Conservation (phyloP, 2,888 invertebrate genomes). For the Drosophila siamana region DNA sequence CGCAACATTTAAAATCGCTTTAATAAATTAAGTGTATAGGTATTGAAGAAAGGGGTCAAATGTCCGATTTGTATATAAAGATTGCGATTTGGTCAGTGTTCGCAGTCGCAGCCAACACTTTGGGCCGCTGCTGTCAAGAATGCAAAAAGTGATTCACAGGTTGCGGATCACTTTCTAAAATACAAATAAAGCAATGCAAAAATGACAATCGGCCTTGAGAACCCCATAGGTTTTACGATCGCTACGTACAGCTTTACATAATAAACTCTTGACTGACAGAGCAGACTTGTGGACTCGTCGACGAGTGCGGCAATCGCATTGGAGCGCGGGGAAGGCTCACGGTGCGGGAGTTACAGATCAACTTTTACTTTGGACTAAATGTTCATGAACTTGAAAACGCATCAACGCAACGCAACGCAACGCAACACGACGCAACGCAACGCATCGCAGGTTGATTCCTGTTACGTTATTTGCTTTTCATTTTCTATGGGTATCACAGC, state of each 20-base stretch:
- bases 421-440: neutral
- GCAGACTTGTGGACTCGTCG: neutral
- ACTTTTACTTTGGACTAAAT: constrained; percentile 65
- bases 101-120: no score
- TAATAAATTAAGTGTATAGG: constrained; percentile 44
- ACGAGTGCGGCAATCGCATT: neutral
- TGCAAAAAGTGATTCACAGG: constrained; percentile 17
- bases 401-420: constrained; percentile 4
- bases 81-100: neutral
- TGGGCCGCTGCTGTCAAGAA: constrained; percentile 1
- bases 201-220: constrained; percentile 66
- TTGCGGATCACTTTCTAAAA: constrained; percentile 25
- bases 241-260: constrained; percentile 62
- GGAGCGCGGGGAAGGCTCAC: constrained; percentile 1
- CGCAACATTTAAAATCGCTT: constrained; percentile 51
- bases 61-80: neutral
- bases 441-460: neutral
- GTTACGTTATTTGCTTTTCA: neutral
- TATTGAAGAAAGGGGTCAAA: constrained; percentile 29
- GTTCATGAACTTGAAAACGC: constrained; percentile 66
- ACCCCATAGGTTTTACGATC: constrained; percentile 45
- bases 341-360: constrained; percentile 55
- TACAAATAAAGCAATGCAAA: constrained; percentile 9
- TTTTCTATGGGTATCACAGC: neutral
- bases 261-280: constrained; percentile 22